phyloP scores from a whole-genome alignment of 2,797 vertebrate genomes.

The Dendrocincla fuliginosa region DNA sequence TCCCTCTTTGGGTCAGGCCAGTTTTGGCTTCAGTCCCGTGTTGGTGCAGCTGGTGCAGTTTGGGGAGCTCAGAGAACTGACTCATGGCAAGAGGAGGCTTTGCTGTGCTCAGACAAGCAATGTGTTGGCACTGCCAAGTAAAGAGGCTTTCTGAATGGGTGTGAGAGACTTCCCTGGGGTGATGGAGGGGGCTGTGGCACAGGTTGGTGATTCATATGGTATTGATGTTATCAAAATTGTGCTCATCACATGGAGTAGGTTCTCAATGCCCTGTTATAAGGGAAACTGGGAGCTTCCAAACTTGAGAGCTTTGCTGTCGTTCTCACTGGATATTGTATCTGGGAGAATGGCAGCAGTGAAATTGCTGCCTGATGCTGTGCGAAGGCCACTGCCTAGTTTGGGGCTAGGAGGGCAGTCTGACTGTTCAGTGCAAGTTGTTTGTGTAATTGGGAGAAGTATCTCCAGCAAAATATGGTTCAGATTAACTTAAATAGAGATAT shows the following conservation, averaged over 20 bases:
- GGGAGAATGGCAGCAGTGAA: not conserved
- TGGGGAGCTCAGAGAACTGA: not conserved
- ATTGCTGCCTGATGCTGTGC: not conserved
- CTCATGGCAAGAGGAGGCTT: not conserved
- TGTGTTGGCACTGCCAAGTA: not conserved
- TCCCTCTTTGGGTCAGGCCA: not conserved
- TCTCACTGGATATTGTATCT: fast-evolving
- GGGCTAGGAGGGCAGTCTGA: not conserved
- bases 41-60: not conserved
- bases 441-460: not conserved
- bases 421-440: not conserved
- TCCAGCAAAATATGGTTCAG: not conserved
- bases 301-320: not conserved
- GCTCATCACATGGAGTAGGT: not conserved
- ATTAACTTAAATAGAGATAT: not conserved
- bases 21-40: not conserved
- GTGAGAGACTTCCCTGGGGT: not conserved
- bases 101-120: not conserved
- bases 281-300: not conserved
- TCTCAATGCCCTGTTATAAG: not conserved
- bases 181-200: not conserved
- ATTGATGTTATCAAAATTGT: not conserved
- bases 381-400: not conserved
- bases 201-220: not conserved
- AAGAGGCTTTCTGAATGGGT: not conserved